These are phyloP conservation scores for Nipponia nippon DNA, from an alignment of 2,113 vertebrate genomes.

Conservation along the genomic window DNA sequence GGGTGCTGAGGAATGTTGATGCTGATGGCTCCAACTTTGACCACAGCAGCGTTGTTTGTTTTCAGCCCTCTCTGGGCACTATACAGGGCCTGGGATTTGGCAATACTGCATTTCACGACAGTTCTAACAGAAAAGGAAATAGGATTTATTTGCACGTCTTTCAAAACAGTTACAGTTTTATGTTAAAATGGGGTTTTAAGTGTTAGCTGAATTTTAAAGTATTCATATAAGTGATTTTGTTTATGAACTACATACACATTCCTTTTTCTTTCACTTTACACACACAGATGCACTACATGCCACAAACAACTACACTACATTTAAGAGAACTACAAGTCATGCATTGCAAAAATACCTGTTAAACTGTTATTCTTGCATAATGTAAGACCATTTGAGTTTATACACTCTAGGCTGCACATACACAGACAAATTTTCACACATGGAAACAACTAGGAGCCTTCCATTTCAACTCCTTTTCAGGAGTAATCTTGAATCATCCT, in stretches of 20 bases:
- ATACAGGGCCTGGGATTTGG: slow-evolving; percentile 97
- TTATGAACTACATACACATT: background rate
- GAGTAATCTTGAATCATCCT: background rate
- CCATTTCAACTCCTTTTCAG: slow-evolving; percentile 6
- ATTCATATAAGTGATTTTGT: background rate
- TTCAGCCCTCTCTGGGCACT: slow-evolving; percentile 93
- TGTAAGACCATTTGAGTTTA: background rate
- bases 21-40: slow-evolving; percentile 95
- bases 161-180: background rate
- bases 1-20: slow-evolving; percentile 99
- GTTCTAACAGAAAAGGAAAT: slow-evolving; percentile 77
- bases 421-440: background rate
- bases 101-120: slow-evolving; percentile 98
- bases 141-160: background rate
- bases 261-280: background rate
- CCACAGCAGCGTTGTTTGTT: slow-evolving; percentile 93
- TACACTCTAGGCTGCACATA: background rate
- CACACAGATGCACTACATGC: slow-evolving; percentile 43
- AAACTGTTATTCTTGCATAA: background rate
- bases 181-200: background rate
- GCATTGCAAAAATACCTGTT: background rate
- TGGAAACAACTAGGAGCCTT: background rate
- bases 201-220: background rate
- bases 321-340: background rate
- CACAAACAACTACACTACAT: background rate